phyloP scores from a whole-genome alignment of 2,797 vertebrate genomes.

The Pterois miles region DNA sequence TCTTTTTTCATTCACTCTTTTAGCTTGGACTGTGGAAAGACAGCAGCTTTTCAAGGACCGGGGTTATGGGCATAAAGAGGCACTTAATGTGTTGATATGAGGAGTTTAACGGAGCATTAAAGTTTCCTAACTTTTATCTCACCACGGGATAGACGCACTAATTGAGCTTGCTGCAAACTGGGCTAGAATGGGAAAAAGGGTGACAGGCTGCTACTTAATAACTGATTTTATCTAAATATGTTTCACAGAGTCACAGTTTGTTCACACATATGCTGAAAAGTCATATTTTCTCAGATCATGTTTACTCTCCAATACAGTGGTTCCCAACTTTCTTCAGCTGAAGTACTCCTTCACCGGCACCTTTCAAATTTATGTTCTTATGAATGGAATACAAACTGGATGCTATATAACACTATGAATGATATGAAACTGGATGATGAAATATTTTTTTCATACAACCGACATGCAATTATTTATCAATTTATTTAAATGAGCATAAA shows the following conservation, averaged over 20 bases:
- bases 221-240: constrained; percentile 5
- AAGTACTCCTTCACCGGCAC: not conserved
- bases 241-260: not conserved
- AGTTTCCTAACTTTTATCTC: constrained; percentile 44
- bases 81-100: constrained; percentile 47
- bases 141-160: constrained; percentile 12
- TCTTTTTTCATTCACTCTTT: constrained; percentile 31
- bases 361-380: not conserved
- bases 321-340: not conserved
- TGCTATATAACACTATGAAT: not conserved
- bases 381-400: not conserved
- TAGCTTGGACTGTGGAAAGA: constrained; percentile 46
- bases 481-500: not conserved
- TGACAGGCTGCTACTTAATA: not conserved
- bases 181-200: not conserved
- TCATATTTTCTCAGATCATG: not conserved
- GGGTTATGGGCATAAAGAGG: constrained; percentile 15
- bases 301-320: not conserved
- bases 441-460: not conserved
- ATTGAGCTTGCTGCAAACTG: constrained; percentile 8
- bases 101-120: constrained; percentile 25
- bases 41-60: constrained; percentile 39
- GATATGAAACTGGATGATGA: not conserved
- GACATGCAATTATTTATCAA: not conserved
- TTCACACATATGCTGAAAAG: not conserved